Evolutionary conservation across 2,113 vertebrate genomes (phyloP), one percentile per base, ranked within the genome.

Genomic region (Channa argus): DNA sequence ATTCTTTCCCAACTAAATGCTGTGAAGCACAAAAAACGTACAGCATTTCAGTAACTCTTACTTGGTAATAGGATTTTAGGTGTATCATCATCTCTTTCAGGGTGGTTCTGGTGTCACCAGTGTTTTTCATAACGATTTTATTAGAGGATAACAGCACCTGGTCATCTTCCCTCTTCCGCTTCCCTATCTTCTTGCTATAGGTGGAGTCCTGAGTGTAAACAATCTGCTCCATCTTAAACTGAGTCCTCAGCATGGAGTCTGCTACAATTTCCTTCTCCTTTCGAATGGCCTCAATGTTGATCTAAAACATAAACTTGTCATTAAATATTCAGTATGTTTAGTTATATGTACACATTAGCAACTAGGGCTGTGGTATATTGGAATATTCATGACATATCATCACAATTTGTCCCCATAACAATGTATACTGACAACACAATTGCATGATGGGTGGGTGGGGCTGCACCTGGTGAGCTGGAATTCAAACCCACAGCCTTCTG

Each of bases 151-250:
- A 24, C 24, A 24, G 24, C 24, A 24, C n/a, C 0, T 58, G 5
- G 1, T 68, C 15, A 0, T 85, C 80, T 34, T 89, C 36, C 33
- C 1, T 36, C 33, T 83, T 87, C 5, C 62, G 0, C 7, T n/a
- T 6, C 1, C 9, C 77, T 50, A 97, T 24, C 0, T 82, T 82
- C 0, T 0, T 0, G 8, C 66, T 68, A 78, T 98, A 97, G 2
- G 88, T 67, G 1, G 80, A 58, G 75, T 98, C 96, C 84, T 97
- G 96, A 71, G 95, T 96, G 89, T 95, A 97, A 8, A 97, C 80
- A 0, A 96, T 89, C 74, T 89, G 83, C 88, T 98, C 97, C 95
- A 98, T 96, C 83, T 93, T 94, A 83, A 98, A 96, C 88, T 98
- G 96, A 1, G 83, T 91, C 39, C 82, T 91, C 79, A 98, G 86